Conservation (phyloP, 2,797 vertebrate species). For the Carapus acus region DNA sequence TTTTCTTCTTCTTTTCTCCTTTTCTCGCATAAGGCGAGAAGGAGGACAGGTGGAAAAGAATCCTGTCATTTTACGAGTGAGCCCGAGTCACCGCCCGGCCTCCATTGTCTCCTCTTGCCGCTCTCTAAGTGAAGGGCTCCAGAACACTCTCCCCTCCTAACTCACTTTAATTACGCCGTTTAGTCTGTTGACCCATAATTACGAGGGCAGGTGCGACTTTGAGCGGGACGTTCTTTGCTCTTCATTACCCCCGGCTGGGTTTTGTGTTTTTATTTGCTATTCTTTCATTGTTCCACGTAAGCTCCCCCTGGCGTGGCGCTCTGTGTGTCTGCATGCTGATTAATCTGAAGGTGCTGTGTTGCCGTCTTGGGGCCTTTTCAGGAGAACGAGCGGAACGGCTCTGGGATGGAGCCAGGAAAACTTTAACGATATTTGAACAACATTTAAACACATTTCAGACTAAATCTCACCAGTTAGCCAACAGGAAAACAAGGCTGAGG, state of each 20-base stretch:
- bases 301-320: not conserved
- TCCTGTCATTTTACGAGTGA: conserved; percentile 3
- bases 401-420: conserved; percentile 22
- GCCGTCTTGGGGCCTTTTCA: not conserved
- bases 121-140: too few species aligned
- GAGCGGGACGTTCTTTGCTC: conserved; percentile 1
- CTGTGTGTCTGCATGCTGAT: not conserved
- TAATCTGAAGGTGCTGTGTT: conserved; percentile 2
- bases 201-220: conserved; percentile 6
- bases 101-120: too few species aligned
- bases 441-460: not conserved
- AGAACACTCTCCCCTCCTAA: conserved; percentile 3
- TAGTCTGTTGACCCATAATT: not conserved
- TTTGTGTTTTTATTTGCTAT: too few species aligned
- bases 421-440: conserved; percentile 6
- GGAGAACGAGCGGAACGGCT: conserved; percentile 18
- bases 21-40: too few species aligned
- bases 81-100: not conserved
- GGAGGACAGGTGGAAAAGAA: conserved; percentile 4
- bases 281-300: conserved; percentile 4
- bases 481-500: too few species aligned
- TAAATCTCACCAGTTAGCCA: too few species aligned
- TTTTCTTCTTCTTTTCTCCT: too few species aligned
- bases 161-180: not conserved
- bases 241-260: too few species aligned